These are phyloP conservation scores for Psittacus erithacus DNA, from an alignment of 2,113 vertebrate species.

Conservation along the genomic window DNA sequence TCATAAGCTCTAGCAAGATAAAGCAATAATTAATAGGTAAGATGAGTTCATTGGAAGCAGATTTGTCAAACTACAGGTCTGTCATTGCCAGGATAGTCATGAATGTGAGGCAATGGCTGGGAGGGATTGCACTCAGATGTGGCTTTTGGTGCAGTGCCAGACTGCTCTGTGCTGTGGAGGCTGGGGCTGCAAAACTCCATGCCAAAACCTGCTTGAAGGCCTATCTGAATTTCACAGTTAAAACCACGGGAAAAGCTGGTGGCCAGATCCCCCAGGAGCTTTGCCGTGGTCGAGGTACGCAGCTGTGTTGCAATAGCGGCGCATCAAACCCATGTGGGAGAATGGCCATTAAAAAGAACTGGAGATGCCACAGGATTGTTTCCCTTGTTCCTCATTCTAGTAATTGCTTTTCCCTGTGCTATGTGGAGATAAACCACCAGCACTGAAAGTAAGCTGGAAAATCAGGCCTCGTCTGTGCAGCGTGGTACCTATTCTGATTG, in stretches of 20 bases:
- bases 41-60: conserved; percentile 20
- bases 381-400: background rate
- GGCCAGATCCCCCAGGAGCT: background rate
- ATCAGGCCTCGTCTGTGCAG: background rate
- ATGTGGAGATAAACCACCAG: conserved; percentile 24
- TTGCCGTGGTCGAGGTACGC: background rate
- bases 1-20: background rate
- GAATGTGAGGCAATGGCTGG: background rate
- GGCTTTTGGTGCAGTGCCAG: background rate
- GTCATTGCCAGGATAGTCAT: background rate
- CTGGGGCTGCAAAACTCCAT: background rate
- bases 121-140: background rate
- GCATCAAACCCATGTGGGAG: background rate
- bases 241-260: background rate
- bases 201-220: background rate
- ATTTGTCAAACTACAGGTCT: background rate
- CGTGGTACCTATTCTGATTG: background rate
- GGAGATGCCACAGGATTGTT: background rate
- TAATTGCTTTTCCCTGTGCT: conserved; percentile 47
- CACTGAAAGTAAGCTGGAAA: background rate
- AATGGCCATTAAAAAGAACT: background rate
- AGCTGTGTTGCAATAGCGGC: background rate
- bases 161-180: background rate
- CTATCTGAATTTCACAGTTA: background rate
- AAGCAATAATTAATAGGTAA: conserved; percentile 30